These are phyloP conservation scores for Altica lythri DNA, from an alignment of 2,888 invertebrate genomes.

Conservation along the genomic window DNA sequence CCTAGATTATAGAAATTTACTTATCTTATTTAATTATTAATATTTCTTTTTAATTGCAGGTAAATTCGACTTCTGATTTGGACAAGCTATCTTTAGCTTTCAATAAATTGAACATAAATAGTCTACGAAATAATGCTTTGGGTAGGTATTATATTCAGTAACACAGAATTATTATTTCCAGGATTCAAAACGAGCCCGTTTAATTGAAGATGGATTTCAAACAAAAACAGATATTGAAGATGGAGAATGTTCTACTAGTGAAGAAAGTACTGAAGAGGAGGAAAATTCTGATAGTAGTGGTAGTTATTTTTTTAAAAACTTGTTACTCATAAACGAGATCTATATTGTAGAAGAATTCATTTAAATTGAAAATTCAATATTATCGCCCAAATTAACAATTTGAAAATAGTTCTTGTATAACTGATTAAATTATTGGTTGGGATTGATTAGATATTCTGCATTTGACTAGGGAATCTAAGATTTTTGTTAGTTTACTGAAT, in stretches of 20 bases:
- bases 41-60: no score
- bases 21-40: background rate
- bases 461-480: no score
- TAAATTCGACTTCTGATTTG: conserved; percentile 56
- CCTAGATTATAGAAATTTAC: no score
- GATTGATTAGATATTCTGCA: no score
- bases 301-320: conserved; percentile 33
- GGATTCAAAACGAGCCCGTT: conserved; percentile 45
- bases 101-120: conserved; percentile 58
- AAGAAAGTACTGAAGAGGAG: conserved; percentile 38
- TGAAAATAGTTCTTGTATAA: no score
- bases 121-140: conserved; percentile 60
- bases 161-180: conserved; percentile 50
- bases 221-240: conserved; percentile 61
- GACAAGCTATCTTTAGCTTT: conserved; percentile 54
- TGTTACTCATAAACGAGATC: no score
- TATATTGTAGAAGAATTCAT: no score
- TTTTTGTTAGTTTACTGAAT: no score
- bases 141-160: conserved; percentile 58
- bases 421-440: no score
- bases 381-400: no score
- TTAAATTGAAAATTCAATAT: no score
- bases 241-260: conserved; percentile 69
- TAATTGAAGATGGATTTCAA: no score
- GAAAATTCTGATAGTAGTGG: conserved; percentile 56